Conservation (phyloP, 2,797 vertebrate genomes). For the Diceros bicornis region DNA sequence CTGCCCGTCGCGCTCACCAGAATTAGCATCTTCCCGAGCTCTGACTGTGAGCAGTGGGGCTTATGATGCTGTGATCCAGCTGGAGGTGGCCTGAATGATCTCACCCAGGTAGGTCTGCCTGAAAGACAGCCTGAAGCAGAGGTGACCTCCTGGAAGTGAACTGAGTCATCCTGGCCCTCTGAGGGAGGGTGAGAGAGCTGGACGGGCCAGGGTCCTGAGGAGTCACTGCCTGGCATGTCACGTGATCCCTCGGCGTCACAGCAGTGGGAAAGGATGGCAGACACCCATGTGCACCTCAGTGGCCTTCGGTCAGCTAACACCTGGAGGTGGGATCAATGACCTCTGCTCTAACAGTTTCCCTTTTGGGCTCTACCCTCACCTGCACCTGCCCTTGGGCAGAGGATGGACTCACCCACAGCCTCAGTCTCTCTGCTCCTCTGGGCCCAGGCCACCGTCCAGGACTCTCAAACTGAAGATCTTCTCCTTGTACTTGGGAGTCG, state of each 20-base stretch:
- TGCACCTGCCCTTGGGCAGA: neutral
- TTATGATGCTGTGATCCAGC: accelerated
- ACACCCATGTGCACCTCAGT: neutral
- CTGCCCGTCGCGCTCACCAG: accelerated
- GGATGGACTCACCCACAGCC: neutral
- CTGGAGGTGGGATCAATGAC: accelerated
- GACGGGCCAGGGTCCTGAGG: no score
- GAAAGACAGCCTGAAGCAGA: neutral
- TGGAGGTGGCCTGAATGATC: accelerated
- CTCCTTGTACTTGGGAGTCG: no score
- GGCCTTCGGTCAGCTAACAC: neutral
- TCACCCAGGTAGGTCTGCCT: accelerated
- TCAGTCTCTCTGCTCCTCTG: accelerated
- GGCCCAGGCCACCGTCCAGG: neutral
- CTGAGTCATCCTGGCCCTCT: accelerated
- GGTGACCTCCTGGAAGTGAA: neutral
- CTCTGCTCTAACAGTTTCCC: accelerated
- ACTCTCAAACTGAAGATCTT: accelerated
- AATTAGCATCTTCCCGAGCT: neutral
- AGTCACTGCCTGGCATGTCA: neutral
- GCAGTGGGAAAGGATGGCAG: no score
- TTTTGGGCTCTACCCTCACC: accelerated
- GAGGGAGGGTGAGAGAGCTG: no score
- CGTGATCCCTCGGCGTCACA: neutral
- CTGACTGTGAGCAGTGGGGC: accelerated